Percentiles rank a stretch among this genome's conserved stretches.
These are phyloP conservation scores for Daphoenositta chrysoptera DNA, from an alignment of 2,113 vertebrate genomes.

Conservation along the genomic window DNA sequence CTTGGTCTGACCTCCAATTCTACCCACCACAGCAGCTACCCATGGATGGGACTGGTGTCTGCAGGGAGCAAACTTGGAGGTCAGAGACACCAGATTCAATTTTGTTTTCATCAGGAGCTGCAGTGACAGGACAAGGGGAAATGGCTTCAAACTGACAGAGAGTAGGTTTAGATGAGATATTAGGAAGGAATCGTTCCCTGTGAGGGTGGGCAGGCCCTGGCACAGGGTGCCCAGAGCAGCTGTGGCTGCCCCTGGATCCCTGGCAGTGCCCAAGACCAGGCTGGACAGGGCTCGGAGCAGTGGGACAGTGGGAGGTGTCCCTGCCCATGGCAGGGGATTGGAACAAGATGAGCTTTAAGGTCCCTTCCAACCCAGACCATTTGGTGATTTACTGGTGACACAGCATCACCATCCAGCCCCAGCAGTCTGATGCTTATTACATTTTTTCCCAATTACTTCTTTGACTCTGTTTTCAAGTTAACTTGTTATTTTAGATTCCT, in stretches of 20 bases:
- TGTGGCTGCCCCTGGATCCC: neutral
- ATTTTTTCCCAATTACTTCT: neutral
- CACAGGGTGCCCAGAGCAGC: neutral
- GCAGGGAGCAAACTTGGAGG: neutral
- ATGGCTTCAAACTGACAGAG: neutral
- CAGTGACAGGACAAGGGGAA: neutral
- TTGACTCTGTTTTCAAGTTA: neutral
- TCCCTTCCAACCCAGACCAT: neutral
- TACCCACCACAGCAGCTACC: fast-evolving
- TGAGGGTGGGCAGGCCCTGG: neutral
- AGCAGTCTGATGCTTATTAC: neutral
- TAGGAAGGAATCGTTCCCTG: neutral
- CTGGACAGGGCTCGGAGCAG: fast-evolving
- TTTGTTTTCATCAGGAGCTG: neutral
- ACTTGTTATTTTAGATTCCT: neutral
- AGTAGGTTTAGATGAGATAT: neutral
- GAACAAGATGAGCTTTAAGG: neutral
- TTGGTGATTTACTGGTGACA: neutral
- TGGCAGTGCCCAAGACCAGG: neutral
- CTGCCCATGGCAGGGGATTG: neutral
- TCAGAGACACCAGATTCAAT: neutral
- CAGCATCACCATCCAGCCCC: neutral
- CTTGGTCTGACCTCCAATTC: neutral
- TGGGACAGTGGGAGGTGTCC: neutral
- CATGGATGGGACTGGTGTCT: neutral